Percentiles rank a stretch among this genome's conserved stretches.
Evolutionary conservation across 2,888 invertebrate genomes (phyloP).

Genomic region (Plemyria rubiginata): DNA sequence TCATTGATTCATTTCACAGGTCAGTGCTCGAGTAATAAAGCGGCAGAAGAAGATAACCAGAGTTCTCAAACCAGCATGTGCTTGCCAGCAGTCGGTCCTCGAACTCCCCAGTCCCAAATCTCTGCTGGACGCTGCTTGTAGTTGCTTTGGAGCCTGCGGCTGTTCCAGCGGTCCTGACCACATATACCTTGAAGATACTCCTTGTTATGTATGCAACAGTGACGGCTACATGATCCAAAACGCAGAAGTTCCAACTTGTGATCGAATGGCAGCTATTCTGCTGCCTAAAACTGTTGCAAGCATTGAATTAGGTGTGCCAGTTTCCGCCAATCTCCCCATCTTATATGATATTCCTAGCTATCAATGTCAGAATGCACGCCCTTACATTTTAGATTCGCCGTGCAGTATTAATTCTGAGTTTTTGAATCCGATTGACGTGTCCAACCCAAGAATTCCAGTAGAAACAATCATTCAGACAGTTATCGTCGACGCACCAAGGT

Average conservation of each 20-base stretch:
- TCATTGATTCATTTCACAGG: slow-evolving; percentile 23
- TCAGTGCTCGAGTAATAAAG: slow-evolving; percentile 29
- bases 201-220: slow-evolving; percentile 24
- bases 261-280: slow-evolving; percentile 25
- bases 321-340: slow-evolving; percentile 21
- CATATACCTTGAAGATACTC: slow-evolving; percentile 29
- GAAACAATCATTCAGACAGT: slow-evolving; percentile 12
- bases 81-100: slow-evolving; percentile 6
- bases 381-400: slow-evolving; percentile 5
- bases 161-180: slow-evolving; percentile 16
- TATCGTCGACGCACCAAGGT: slow-evolving; percentile 10
- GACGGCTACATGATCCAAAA: slow-evolving; percentile 25
- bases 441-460: slow-evolving; percentile 14
- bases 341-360: slow-evolving; percentile 21
- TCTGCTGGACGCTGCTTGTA: slow-evolving; percentile 3
- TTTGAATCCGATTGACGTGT: slow-evolving; percentile 8
- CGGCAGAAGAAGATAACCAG: slow-evolving; percentile 30
- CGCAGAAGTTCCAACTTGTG: slow-evolving; percentile 21
- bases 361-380: slow-evolving; percentile 24
- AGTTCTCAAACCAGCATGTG: slow-evolving; percentile 7
- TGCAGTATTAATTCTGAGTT: slow-evolving; percentile 8
- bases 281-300: slow-evolving; percentile 28
- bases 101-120: slow-evolving; percentile 2
- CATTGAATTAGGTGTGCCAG: slow-evolving; percentile 3
- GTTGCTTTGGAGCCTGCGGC: slow-evolving; percentile 7